Conservation (phyloP, 2,888 invertebrate species). For the Tenthredo mesomela region DNA sequence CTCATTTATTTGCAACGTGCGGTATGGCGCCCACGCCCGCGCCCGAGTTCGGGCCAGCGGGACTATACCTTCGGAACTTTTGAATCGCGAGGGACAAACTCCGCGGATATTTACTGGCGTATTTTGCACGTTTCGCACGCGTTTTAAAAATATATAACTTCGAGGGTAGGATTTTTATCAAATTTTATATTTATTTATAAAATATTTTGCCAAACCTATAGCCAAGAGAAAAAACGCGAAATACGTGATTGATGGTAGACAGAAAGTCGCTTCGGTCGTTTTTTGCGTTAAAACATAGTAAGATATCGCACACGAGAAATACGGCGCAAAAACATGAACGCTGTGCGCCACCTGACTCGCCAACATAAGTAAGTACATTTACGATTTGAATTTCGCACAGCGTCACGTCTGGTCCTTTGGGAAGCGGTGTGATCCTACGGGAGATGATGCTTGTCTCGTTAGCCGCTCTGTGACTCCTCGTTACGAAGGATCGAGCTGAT, state of each 20-base stretch:
- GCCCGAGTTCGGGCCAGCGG: background rate
- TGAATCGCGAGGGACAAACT: conserved; percentile 42
- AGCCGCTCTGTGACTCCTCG: conserved; percentile 67
- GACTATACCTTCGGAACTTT: conserved; percentile 32
- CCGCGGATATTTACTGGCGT: conserved; percentile 43
- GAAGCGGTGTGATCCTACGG: conserved; percentile 37
- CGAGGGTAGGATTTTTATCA: conserved; percentile 36
- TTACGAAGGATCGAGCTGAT: conserved; percentile 60
- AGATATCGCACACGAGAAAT: background rate
- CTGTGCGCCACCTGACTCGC: background rate
- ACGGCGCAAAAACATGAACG: background rate
- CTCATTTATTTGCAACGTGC: conserved; percentile 44
- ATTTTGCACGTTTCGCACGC: conserved; percentile 39
- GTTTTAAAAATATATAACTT: conserved; percentile 22
- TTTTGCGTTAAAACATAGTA: background rate
- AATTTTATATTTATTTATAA: conserved; percentile 30
- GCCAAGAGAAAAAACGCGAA: conserved; percentile 3
- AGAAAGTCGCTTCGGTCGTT: background rate
- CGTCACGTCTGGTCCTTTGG: conserved; percentile 14
- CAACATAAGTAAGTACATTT: conserved; percentile 33
- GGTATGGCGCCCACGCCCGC: conserved; percentile 1
- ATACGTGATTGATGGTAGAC: conserved; percentile 30
- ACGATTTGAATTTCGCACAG: conserved; percentile 9
- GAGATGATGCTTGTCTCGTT: conserved; percentile 67
- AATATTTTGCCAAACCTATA: background rate